Percentiles rank a stretch among this genome's conserved stretches.
These are phyloP conservation scores for Zosterops pallidus DNA, from an alignment of 2,113 vertebrate species.

Conservation along the genomic window DNA sequence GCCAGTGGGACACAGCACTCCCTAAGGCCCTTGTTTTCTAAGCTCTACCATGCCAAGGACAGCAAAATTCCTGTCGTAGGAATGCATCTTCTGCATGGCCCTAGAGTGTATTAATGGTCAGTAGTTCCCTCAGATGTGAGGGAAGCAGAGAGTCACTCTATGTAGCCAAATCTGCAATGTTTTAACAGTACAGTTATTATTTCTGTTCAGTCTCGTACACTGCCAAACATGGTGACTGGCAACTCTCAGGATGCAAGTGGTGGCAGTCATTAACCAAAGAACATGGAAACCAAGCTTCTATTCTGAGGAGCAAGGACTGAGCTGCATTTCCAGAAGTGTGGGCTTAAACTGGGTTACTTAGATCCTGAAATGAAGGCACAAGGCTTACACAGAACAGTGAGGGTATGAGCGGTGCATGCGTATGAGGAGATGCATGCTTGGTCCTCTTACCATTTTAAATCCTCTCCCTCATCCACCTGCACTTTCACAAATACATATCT, in stretches of 20 bases:
- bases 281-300: not conserved
- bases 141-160: not conserved
- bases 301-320: not conserved
- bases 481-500: rapidly evolving
- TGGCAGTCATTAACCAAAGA: not conserved
- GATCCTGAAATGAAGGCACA: not conserved
- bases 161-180: not conserved
- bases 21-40: not conserved
- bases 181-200: not conserved
- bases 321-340: not conserved
- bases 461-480: not conserved
- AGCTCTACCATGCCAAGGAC: not conserved
- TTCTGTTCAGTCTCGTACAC: not conserved
- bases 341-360: not conserved
- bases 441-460: not conserved
- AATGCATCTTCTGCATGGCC: not conserved
- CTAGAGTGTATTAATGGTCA: not conserved
- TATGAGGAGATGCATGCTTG: no score
- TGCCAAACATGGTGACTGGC: not conserved
- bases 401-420: not conserved
- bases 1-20: not conserved
- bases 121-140: not conserved
- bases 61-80: not conserved
- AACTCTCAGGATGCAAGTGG: not conserved
- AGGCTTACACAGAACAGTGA: not conserved